Conservation (phyloP, 2,888 invertebrate genomes). For the Heliconius hortense region DNA sequence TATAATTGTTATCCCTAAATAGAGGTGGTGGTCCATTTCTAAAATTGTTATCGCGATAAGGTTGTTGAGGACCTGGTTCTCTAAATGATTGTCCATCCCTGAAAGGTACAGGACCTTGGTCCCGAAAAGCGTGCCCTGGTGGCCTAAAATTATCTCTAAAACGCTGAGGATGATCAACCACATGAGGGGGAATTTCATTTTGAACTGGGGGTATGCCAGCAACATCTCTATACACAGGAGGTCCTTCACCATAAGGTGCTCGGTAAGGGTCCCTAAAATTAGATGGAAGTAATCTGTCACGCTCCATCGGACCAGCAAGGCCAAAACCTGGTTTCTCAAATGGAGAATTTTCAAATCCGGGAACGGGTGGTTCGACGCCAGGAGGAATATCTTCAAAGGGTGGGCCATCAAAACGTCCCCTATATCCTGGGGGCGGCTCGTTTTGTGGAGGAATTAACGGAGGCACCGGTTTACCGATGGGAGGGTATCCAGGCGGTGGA, state of each 20-base stretch:
- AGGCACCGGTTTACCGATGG: slow-evolving; percentile 66
- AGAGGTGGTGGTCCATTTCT: slow-evolving; percentile 64
- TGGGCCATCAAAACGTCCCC: slow-evolving; percentile 70
- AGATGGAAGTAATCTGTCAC: slow-evolving; percentile 66
- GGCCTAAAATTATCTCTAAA: slow-evolving; percentile 71
- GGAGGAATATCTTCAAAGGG: slow-evolving; percentile 83
- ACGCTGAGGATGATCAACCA: slow-evolving; percentile 63
- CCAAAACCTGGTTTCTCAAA: slow-evolving; percentile 76
- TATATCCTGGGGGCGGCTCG: slow-evolving; percentile 66
- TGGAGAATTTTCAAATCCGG: slow-evolving; percentile 83
- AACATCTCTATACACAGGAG: slow-evolving; percentile 60
- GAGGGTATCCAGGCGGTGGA: slow-evolving; percentile 64
- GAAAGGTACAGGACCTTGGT: slow-evolving; percentile 61
- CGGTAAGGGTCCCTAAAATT: slow-evolving; percentile 70
- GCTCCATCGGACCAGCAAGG: slow-evolving; percentile 62
- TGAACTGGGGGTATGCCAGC: slow-evolving; percentile 55
- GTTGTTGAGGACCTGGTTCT: slow-evolving; percentile 58
- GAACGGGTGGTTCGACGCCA: slow-evolving; percentile 84
- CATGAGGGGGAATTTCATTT: slow-evolving; percentile 72
- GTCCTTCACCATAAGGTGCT: slow-evolving; percentile 63
- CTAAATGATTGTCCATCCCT: slow-evolving; percentile 60
- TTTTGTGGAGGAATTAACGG: slow-evolving; percentile 59
- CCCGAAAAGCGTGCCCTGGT: slow-evolving; percentile 63
- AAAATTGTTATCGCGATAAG: slow-evolving; percentile 65
- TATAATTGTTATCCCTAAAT: slow-evolving; percentile 65